Evolutionary conservation across 2,888 invertebrate species (phyloP), one percentile per base, ranked within the genome.

Genomic region (Bruchidius siliquastri): DNA sequence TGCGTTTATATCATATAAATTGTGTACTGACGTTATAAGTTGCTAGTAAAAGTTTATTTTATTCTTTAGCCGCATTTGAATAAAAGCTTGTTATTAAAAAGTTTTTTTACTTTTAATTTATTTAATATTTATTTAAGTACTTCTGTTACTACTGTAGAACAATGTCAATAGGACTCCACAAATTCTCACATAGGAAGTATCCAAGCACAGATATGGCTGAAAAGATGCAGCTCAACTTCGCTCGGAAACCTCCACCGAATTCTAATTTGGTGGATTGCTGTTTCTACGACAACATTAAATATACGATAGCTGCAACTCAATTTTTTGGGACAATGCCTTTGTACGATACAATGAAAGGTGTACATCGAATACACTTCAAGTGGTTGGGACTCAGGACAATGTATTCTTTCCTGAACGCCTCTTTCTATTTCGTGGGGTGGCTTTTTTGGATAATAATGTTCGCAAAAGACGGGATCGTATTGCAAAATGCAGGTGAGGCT

Each of bases 251-350:
- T 1, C 18, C 49, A 49, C 49, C 13, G 49, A 49, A 49, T 49
- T 13, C 49, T 1, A 49, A 49, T 8, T 49, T n/a, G 20, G 66
- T 32, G 0, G 49, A 66, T 49, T 10, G 73, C 72, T 75, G 0
- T 68, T 79, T 84, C 21, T 81, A 84, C 74, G 80, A 82, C 32
- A 80, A 77, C 66, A 79, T 84, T 26, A 79, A 80, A n/a, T 83
- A 81, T 72, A 78, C 82, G 13, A 72, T 85, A 21, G 73, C 80
- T 21, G 76, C 83, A 69, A 82, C 81, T 0, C 84, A 84, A 75
- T 81, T 80, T 72, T 84, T 84, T 72, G 85, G 83, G 0, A 78
- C 83, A 20, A 83, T 85, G 84, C 85, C 85, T 6, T 69, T 85
- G 21, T 74, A 79, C 49, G 79, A 80, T 4, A 74, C 82, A 1